These are phyloP conservation scores for Pocillopora grandis DNA, from an alignment of 92 coral and sea anemone species.

Conservation along the genomic window DNA sequence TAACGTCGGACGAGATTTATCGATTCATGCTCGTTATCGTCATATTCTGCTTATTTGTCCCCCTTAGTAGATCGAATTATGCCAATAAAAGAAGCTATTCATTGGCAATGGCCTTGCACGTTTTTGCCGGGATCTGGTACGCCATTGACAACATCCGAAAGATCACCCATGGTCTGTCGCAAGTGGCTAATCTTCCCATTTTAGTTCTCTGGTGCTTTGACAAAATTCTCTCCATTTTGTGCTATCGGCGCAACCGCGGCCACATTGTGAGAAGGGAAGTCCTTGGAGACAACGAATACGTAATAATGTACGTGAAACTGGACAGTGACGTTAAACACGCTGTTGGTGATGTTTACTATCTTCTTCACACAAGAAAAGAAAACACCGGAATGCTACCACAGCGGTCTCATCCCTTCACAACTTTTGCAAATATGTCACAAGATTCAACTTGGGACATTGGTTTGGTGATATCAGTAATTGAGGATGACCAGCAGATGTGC, in stretches of 20 bases:
- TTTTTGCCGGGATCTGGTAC: slow-evolving; percentile 54
- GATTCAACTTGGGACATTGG: slow-evolving; percentile 57
- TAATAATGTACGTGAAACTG: slow-evolving; percentile 28
- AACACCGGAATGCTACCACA: slow-evolving; percentile 32
- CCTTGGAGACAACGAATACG: slow-evolving; percentile 54
- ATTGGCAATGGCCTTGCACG: slow-evolving; percentile 47
- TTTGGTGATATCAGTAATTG: slow-evolving; percentile 36
- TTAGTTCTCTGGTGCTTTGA: slow-evolving; percentile 54
- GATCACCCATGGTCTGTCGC: slow-evolving; percentile 59
- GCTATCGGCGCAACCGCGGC: slow-evolving; percentile 29
- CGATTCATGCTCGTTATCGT: slow-evolving; percentile 47
- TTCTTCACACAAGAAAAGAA: slow-evolving; percentile 26
- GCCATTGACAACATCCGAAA: slow-evolving; percentile 62
- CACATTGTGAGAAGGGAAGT: slow-evolving; percentile 25
- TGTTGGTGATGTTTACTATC: slow-evolving; percentile 42
- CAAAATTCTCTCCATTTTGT: slow-evolving; percentile 32
- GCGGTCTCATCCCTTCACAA: slow-evolving; percentile 50
- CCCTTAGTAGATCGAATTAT: slow-evolving; percentile 53
- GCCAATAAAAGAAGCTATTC: slow-evolving; percentile 55
- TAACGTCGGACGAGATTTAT: slow-evolving; percentile 58
- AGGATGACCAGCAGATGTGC: slow-evolving; percentile 37
- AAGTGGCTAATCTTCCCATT: slow-evolving; percentile 52
- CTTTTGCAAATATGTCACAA: slow-evolving; percentile 47
- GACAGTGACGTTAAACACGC: slow-evolving; percentile 14
- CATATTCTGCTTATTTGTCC: slow-evolving; percentile 46